phyloP scores from a whole-genome alignment of 2,888 invertebrate species.

The Allygus modestus region DNA sequence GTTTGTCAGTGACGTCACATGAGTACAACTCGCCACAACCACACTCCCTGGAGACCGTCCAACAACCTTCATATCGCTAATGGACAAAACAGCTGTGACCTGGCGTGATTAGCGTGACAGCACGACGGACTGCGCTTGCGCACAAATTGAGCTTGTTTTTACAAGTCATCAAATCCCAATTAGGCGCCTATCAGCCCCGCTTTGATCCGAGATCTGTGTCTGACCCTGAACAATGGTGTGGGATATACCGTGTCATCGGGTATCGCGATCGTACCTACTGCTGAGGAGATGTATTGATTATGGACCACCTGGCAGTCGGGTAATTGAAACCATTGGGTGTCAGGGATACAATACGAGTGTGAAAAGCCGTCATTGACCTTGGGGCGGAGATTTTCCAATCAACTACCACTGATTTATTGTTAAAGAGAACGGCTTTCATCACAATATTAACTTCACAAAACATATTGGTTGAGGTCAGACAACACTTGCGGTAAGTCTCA shows the following conservation, averaged over 20 bases:
- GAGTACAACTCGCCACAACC: neutral
- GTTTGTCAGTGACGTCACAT: neutral
- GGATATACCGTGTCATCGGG: neutral
- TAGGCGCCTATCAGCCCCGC: neutral
- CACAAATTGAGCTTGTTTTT: neutral
- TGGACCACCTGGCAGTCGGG: neutral
- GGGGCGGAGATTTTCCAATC: neutral
- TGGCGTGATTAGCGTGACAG: neutral
- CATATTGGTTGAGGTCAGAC: no score
- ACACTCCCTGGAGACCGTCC: neutral
- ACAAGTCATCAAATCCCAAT: slow-evolving; percentile 16
- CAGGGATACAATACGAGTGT: neutral
- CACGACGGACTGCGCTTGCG: neutral
- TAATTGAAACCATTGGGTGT: neutral
- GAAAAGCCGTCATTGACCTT: neutral
- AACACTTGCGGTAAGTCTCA: no score
- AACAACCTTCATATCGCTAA: neutral
- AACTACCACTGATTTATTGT: no score
- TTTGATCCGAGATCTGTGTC: neutral
- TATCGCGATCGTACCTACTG: neutral
- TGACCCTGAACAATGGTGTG: neutral
- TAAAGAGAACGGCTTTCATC: no score
- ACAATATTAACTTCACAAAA: no score
- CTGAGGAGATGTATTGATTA: neutral
- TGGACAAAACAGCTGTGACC: neutral